Base-by-base conservation (phyloP, 2,888 invertebrate species). In the Lycophotia porphyrea region DNA sequence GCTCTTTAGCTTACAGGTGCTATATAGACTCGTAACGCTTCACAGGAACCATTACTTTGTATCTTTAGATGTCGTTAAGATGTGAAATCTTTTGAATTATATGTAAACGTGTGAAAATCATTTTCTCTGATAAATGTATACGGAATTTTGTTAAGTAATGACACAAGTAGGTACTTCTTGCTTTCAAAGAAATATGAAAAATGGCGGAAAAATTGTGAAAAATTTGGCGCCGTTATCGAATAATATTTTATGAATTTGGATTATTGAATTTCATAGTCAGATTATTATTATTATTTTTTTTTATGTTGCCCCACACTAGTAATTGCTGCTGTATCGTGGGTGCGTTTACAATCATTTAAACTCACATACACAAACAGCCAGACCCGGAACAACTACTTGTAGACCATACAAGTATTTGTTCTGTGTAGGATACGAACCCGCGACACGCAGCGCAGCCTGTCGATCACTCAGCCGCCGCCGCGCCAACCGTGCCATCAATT, bases 11-110 rank as follows among this genome's bases (percentile, higher is more conserved):
- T 39, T 36, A 18, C 15, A n/a, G n/a, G 0, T n/a, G n/a, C n/a
- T 61, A 27, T 27, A 85, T 74, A 76, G 76, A 82, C 84, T 84
- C 71, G 66, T 73, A 80, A 71, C 73, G 78, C 75, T 86, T 74
- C 68, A 70, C 73, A 71, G 69, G 66, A 75, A 70, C 82, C 83
- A 82, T 87, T 84, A 82, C 79, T 79, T 66, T 68, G 81, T 76
- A 73, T 69, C 67, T 82, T 75, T 67, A 80, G 71, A 87, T 81
- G 58, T 81, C 65, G 71, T 36, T 36, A 58, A 71, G 36, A 69
- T 72, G 67, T 64, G 71, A 85, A 82, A 78, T 74, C 78, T 82
- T 81, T 82, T 77, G 66, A 81, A 87, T 84, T 80, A 76, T 79
- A 70, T 61, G 27, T 64, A 24, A 36, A 9, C 31, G 52, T 80